Evolutionary conservation across 2,888 invertebrate species (phyloP).

Genomic region (Pristionchus japonicus): DNA sequence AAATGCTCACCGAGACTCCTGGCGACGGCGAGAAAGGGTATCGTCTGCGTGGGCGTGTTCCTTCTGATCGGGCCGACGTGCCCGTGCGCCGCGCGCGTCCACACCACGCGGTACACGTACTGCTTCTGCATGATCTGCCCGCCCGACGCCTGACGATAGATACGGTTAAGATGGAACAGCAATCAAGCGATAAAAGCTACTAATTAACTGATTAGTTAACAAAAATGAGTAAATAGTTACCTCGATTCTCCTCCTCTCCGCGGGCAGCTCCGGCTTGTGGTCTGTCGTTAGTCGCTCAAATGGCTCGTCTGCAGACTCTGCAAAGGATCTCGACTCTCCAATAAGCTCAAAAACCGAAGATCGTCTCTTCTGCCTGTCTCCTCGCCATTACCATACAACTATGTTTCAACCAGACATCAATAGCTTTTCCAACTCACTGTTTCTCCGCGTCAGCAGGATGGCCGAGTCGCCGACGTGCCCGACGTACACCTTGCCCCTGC

Average conservation of each 20-base stretch:
- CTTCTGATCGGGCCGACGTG: slow-evolving; percentile 89
- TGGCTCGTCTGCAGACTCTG: not conserved
- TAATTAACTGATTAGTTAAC: too few relatives aligned
- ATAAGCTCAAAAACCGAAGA: too few relatives aligned
- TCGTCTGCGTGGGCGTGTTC: slow-evolving; percentile 91
- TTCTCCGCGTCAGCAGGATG: slow-evolving; percentile 85
- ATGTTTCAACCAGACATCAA: too few relatives aligned
- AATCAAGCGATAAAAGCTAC: too few relatives aligned
- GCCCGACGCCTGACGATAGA: slow-evolving; percentile 60
- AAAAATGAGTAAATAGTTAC: slow-evolving; percentile 48
- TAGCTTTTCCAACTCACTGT: slow-evolving; percentile 43
- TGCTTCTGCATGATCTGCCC: slow-evolving; percentile 79
- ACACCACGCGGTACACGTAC: slow-evolving; percentile 95
- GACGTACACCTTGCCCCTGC: slow-evolving; percentile 90
- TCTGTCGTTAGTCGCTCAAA: slow-evolving; percentile 83
- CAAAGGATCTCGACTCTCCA: too few relatives aligned
- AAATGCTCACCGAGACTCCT: slow-evolving; percentile 84
- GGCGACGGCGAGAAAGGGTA: slow-evolving; percentile 95
- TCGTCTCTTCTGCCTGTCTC: not conserved
- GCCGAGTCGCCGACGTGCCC: slow-evolving; percentile 99
- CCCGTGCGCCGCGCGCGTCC: slow-evolving; percentile 91
- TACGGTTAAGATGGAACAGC: not conserved
- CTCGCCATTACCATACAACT: too few relatives aligned
- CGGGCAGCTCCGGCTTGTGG: slow-evolving; percentile 92
- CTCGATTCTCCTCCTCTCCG: slow-evolving; percentile 86